Evolutionary conservation across 2,888 invertebrate genomes (phyloP), one percentile per base, ranked within the genome.

Genomic region (Pristionchus japonicus): DNA sequence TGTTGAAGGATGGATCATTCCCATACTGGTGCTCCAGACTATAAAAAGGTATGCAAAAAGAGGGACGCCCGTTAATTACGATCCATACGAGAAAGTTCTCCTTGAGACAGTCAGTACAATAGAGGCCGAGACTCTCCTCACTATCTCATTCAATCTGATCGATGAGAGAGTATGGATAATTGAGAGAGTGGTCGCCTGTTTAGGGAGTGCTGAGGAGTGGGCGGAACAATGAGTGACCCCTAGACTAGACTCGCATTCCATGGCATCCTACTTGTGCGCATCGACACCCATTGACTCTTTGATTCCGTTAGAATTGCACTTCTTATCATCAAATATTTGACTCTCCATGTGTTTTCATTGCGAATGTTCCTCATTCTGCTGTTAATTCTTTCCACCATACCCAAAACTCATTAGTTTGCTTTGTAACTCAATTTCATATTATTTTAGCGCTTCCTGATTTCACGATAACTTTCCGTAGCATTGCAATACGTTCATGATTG

Each of bases 141-240:
- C 61, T 61, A 1, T 61, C 61, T 61, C n/a, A 27, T 23, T 20
- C 52, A 4, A 3, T 52, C 52, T 52, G 52, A 52, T 27, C 61
- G 20, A 9, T 31, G 64, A 34, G 64, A 17, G 64, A 57, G 9
- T 9, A 57, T n/a, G 23, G 57, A n/a, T 57, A n/a, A 57, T 57
- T 57, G n/a, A n/a, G 57, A 57, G 57, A 6, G 23, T 57, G 23
- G n/a, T 7, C n/a, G 23, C 23, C 7, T 31, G 64, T 67, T 67
- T 67, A 34, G 31, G 17, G 64, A 7, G 64, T 31, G 34, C 31
- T 34, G 64, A 67, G 64, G 34, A 31, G 2, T 37, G 20, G 4
- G 40, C 17, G 70, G 31, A 40, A 74, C 74, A 74, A 74, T 74
- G 40, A 37, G 31, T 74, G 74, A 74, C 74, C 74, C 74, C 74